Evolutionary conservation across 2,113 vertebrate species (phyloP), one percentile per base, ranked within the genome.

Genomic region (Pseudorhombus dupliciocellatus): DNA sequence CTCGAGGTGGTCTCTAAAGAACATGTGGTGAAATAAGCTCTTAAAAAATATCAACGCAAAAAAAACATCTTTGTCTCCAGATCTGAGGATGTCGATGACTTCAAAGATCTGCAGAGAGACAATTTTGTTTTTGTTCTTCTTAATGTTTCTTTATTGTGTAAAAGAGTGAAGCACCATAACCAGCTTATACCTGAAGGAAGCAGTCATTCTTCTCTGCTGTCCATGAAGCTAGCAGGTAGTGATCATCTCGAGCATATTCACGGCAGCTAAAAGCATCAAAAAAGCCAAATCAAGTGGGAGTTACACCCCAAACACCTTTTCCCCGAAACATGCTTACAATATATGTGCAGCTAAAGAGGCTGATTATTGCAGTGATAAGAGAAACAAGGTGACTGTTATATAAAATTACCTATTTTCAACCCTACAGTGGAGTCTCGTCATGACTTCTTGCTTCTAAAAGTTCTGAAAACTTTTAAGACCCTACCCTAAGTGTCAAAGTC

Each of bases 31-130:
- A 79, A 87, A 77, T 78, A 71, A 61, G 75, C 60, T 70, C 65
- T 71, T n/a, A 71, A 21, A 55, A 77, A 62, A 56, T 74, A 31
- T 26, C 75, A 66, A 69, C 15, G 6, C 74, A 9, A 76, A 77
- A 52, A 10, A 91, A 90, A 92, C 92, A 78, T 67, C 52, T 77
- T 81, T 93, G 94, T 90, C 94, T 93, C 91, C 79, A 93, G 90
- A 92, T 89, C 87, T 90, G 88, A 94, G 92, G 83, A 46, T 16
- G 42, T 16, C 26, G 92, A 90, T 86, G 88, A 91, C 92, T 91
- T 93, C 89, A 88, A 87, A 93, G 88, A 93, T 91, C 76, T 60
- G 57, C 73, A 73, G 56, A 40, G 42, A 52, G 86, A 88, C 79
- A 74, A 79, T 69, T 82, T 83, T 74, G 70, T 75, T 80, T 84